phyloP scores from a whole-genome alignment of 2,888 invertebrate genomes.

The Argyresthia goedartella region DNA sequence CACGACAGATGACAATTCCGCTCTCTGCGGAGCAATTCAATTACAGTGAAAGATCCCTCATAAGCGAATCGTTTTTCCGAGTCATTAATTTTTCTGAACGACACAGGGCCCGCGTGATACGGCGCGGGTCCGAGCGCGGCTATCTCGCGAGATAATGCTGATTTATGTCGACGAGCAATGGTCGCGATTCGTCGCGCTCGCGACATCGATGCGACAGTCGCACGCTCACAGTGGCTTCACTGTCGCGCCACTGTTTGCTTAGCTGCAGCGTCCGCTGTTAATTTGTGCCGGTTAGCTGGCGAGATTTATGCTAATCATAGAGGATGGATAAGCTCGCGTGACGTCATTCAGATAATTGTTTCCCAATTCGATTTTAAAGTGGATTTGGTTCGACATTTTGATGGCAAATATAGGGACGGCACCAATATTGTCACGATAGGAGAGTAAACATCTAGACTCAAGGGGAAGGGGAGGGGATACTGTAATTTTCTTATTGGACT shows the following conservation, averaged over 20 bases:
- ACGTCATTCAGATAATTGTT: slow-evolving; percentile 40
- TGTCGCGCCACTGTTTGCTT: slow-evolving; percentile 42
- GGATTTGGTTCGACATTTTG: too few relatives aligned
- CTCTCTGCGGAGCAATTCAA: slow-evolving; percentile 68
- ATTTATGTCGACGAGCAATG: slow-evolving; percentile 65
- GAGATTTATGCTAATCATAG: slow-evolving; percentile 68
- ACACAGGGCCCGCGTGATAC: slow-evolving; percentile 63
- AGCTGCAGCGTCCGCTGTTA: slow-evolving; percentile 37
- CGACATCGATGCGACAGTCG: slow-evolving; percentile 43
- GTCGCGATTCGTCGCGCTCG: slow-evolving; percentile 59
- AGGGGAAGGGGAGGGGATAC: too few relatives aligned
- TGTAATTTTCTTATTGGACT: too few relatives aligned
- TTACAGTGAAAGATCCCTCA: slow-evolving; percentile 71
- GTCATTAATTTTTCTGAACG: slow-evolving; percentile 72
- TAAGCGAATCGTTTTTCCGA: slow-evolving; percentile 72
- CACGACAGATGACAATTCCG: slow-evolving; percentile 40
- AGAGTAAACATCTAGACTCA: too few relatives aligned
- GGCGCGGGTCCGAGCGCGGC: slow-evolving; percentile 59
- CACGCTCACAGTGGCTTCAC: slow-evolving; percentile 26
- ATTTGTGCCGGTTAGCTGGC: slow-evolving; percentile 67
- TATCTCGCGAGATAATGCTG: slow-evolving; percentile 71
- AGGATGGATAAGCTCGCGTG: slow-evolving; percentile 60
- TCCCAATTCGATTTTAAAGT: too few relatives aligned
- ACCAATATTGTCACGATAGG: too few relatives aligned
- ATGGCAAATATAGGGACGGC: too few relatives aligned